A percentile compares a stretch with the other conserved stretches of the same genome.
These are phyloP conservation scores for Bellardia pandia DNA, from an alignment of 2,888 invertebrate genomes.

Conservation along the genomic window DNA sequence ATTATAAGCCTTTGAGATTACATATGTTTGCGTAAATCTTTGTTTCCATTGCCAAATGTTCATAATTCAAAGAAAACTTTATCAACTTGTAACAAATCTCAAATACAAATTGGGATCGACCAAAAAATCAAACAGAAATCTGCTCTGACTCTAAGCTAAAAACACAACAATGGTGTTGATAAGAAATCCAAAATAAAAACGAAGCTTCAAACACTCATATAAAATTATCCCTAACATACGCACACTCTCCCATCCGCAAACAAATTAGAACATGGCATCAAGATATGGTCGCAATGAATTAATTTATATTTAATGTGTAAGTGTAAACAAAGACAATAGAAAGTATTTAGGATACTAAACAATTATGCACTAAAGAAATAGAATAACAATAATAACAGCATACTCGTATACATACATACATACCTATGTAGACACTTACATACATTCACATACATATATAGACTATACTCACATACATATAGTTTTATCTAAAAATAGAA, in stretches of 20 bases:
- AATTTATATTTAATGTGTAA: conserved; percentile 46
- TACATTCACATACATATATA: neutral
- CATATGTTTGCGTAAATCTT: no score
- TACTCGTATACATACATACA: neutral
- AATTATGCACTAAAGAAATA: conserved; percentile 36
- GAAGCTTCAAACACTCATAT: neutral
- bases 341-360: conserved; percentile 49
- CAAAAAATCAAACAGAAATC: neutral
- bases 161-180: conserved; percentile 25
- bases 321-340: conserved; percentile 18
- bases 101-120: neutral
- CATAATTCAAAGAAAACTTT: neutral
- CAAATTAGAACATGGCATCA: conserved; percentile 65
- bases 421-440: neutral
- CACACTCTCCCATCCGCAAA: conserved; percentile 8
- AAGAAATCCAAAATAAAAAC: conserved; percentile 5
- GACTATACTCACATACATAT: neutral
- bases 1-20: no score
- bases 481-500: neutral
- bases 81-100: neutral
- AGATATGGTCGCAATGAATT: conserved; percentile 63
- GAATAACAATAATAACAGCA: conserved; percentile 1
- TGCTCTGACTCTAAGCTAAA: neutral
- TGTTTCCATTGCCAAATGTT: no score
- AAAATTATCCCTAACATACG: conserved; percentile 1